Base-by-base conservation (phyloP, 2,888 invertebrate species). In the Philhelius pedissequus region DNA sequence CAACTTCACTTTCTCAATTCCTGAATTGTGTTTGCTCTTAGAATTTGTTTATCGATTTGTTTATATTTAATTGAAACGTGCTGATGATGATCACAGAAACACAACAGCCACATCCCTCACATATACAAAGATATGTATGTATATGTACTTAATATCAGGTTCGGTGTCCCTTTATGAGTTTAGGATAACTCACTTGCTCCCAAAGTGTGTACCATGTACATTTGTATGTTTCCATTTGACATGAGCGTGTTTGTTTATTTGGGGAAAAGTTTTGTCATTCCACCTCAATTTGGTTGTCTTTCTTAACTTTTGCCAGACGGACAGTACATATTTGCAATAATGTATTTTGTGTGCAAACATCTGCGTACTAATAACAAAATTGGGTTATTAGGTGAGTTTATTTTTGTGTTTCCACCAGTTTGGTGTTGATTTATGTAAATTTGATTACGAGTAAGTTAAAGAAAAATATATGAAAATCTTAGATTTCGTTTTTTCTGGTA, bases 61-160 rank as follows among this genome's bases (percentile, higher is more conserved):
- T 79, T 87, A 86, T 88, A 87, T 88, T 87, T 87, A 87, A 87
- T 87, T 87, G 87, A 87, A 87, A 87, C 86, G 82, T 87, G 87
- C 75, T 81, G 82, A 32, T 62, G 68, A 74, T 62, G 60, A 60
- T 79, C 45, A 27, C 69, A 35, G 62, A n/a, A 38, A 56, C 18
- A 30, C 43, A 27, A 20, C 64, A n/a, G 20, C n/a, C 64, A 64
- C 43, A 64, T 13, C 64, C 18, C 35, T 48, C 38, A 68, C 4
- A 40, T 0, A n/a, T n/a, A n/a, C n/a, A n/a, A n/a, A n/a, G n/a
- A n/a, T n/a, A n/a, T n/a, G n/a, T n/a, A n/a, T n/a, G n/a, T n/a
- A n/a, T n/a, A n/a, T n/a, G n/a, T n/a, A n/a, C n/a, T n/a, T n/a
- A n/a, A 40, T 22, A 38, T 40, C 69, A 52, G 45, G 8, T 62